Conservation (phyloP, 2,888 invertebrate genomes). For the Lottia scabra region DNA sequence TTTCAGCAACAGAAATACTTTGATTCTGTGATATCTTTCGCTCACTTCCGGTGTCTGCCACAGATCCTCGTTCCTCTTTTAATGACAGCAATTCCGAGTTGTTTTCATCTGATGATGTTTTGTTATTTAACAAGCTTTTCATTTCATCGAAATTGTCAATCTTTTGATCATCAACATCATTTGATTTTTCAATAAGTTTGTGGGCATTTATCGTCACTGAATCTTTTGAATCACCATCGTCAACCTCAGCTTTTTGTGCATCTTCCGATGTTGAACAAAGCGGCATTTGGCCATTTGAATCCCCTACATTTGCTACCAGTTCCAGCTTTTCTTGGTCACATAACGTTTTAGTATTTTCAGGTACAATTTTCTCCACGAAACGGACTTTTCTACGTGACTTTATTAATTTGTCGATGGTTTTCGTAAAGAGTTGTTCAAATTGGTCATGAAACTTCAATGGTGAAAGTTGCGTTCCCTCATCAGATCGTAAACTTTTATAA, state of each 20-base stretch:
- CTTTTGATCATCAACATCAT: too few relatives aligned
- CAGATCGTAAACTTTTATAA: slow-evolving; percentile 35
- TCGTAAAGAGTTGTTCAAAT: slow-evolving; percentile 41
- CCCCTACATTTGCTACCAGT: neutral
- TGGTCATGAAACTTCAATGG: slow-evolving; percentile 44
- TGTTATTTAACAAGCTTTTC: too few relatives aligned
- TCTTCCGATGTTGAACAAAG: too few relatives aligned
- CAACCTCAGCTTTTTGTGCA: too few relatives aligned
- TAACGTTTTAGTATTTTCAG: neutral
- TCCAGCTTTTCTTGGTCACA: neutral
- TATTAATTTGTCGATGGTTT: slow-evolving; percentile 33
- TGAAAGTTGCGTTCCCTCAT: slow-evolving; percentile 49
- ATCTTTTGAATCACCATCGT: too few relatives aligned
- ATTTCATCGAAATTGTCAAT: too few relatives aligned
- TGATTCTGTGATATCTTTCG: neutral
- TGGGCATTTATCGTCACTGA: too few relatives aligned
- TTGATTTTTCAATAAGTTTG: too few relatives aligned
- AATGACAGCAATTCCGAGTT: too few relatives aligned
- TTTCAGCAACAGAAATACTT: slow-evolving; percentile 2
- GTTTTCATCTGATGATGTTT: too few relatives aligned
- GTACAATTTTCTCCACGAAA: neutral
- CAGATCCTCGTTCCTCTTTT: too few relatives aligned
- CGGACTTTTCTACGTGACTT: neutral
- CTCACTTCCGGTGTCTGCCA: too few relatives aligned
- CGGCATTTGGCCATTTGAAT: neutral